A percentile compares a stretch with the other conserved stretches of the same genome.
These are phyloP conservation scores for Pachycephala philippinensis DNA, from an alignment of 2,113 vertebrate species.

Conservation along the genomic window DNA sequence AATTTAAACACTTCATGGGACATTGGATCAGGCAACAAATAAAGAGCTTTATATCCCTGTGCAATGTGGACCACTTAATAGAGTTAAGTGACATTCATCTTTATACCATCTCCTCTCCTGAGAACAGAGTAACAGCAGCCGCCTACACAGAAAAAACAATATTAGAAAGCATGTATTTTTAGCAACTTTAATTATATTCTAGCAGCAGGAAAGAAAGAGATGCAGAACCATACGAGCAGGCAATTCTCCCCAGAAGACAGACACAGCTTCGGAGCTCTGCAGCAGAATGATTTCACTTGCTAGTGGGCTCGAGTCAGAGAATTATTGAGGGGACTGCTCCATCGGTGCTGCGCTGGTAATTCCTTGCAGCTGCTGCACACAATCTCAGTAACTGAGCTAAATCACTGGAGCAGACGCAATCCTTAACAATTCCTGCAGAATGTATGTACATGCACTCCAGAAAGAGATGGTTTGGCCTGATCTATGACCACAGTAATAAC, in stretches of 20 bases:
- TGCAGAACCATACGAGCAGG: not conserved
- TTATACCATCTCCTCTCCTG: not conserved
- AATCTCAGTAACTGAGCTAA: not conserved
- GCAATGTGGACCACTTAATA: not conserved
- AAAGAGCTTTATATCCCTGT: not conserved
- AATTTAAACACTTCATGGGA: not conserved
- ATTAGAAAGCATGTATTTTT: conserved; percentile 38
- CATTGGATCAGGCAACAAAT: not conserved
- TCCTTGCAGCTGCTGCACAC: not conserved
- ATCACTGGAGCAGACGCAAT: not conserved
- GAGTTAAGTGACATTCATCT: not conserved
- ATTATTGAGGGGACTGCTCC: not conserved
- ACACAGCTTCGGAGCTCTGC: not conserved
- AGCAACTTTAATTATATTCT: conserved; percentile 52
- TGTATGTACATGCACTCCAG: accelerated
- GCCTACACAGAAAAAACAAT: not conserved
- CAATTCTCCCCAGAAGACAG: not conserved
- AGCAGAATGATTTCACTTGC: not conserved
- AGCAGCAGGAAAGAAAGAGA: conserved; percentile 31
- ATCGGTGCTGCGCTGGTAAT: accelerated
- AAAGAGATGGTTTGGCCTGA: not conserved
- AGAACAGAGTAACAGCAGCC: not conserved
- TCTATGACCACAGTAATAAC: not conserved
- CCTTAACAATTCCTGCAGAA: not conserved
- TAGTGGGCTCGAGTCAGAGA: not conserved